phyloP scores from a whole-genome alignment of 2,113 vertebrate genomes.

The Smithornis capensis region DNA sequence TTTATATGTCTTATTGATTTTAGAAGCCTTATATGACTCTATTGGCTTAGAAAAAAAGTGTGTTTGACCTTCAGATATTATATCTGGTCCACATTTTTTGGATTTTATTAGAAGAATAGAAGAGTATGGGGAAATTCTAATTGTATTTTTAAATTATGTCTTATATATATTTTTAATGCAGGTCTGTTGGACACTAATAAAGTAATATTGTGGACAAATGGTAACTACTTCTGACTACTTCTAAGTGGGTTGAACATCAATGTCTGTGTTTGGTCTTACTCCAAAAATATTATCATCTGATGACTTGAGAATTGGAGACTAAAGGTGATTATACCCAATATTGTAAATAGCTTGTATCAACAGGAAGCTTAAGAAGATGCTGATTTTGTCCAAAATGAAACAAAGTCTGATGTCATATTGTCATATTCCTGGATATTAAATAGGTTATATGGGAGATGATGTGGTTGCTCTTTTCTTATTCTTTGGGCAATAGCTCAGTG shows the following conservation, averaged over 20 bases:
- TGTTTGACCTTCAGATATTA: background rate
- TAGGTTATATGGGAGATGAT: background rate
- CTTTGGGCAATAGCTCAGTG: background rate
- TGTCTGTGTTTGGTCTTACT: background rate
- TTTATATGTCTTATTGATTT: constrained; percentile 7
- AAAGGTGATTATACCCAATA: background rate
- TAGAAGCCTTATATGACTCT: background rate
- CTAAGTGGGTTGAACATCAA: background rate
- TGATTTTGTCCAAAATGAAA: background rate
- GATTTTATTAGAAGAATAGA: background rate
- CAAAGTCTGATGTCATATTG: background rate
- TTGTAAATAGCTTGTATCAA: background rate
- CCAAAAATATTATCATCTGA: background rate
- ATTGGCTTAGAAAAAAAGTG: background rate
- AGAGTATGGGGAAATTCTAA: background rate
- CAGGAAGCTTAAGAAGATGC: background rate
- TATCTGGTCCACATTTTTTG: background rate
- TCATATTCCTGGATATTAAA: background rate
- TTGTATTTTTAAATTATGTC: background rate
- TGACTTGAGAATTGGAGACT: background rate
- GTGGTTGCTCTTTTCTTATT: background rate
- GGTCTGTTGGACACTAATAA: background rate
- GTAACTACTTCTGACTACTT: background rate
- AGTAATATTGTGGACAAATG: background rate
- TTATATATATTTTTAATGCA: background rate